These are phyloP conservation scores for Pseudopipra pipra DNA, from an alignment of 2,113 vertebrate species.

Conservation along the genomic window DNA sequence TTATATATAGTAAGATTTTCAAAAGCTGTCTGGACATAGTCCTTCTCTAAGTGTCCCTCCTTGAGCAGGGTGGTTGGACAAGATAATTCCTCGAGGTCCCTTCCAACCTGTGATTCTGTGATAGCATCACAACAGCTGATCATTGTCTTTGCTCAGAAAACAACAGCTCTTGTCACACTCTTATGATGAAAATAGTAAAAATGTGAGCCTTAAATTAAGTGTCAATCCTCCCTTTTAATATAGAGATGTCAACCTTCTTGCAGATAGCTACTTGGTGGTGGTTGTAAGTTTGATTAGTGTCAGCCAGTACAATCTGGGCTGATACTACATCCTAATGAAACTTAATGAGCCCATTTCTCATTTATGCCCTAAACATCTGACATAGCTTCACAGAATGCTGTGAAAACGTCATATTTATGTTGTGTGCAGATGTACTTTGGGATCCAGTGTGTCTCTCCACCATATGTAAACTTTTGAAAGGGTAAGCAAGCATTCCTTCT, in stretches of 20 bases:
- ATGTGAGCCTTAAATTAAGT: background rate
- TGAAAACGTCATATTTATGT: background rate
- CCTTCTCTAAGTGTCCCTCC: background rate
- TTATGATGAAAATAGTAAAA: background rate
- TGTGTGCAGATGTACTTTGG: background rate
- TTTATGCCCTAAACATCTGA: background rate
- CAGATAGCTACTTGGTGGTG: background rate
- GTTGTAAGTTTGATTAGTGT: background rate
- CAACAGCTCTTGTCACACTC: background rate
- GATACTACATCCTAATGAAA: background rate
- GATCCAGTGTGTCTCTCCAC: background rate
- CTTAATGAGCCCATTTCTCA: background rate
- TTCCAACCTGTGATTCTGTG: background rate
- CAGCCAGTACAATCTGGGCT: background rate
- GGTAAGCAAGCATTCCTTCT: background rate
- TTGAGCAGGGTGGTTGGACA: background rate
- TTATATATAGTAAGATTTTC: background rate
- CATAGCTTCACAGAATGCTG: background rate
- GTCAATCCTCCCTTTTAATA: background rate
- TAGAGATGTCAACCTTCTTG: background rate
- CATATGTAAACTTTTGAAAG: background rate
- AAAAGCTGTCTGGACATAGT: background rate
- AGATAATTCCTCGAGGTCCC: background rate
- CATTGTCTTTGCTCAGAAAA: background rate
- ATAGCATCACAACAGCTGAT: background rate